These are phyloP conservation scores for Margaritifera margaritifera DNA, from an alignment of 2,888 invertebrate genomes.

Conservation along the genomic window DNA sequence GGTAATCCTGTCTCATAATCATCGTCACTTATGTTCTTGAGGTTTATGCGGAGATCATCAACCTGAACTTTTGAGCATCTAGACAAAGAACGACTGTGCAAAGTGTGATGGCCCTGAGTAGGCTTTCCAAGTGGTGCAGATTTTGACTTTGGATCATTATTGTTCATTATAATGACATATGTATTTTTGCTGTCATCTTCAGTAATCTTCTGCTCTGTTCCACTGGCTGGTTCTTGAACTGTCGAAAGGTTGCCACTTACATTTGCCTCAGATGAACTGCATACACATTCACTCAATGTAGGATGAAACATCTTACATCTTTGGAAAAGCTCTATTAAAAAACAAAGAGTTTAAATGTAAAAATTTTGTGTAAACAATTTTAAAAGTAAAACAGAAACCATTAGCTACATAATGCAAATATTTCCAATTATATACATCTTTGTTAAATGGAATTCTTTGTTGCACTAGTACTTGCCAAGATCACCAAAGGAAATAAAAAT, in stretches of 20 bases:
- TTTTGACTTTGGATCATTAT: constrained; percentile 31
- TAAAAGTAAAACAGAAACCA: neutral
- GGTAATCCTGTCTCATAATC: constrained; percentile 37
- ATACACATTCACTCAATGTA: constrained; percentile 5
- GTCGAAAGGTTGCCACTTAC: too few species aligned
- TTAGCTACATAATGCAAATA: too few species aligned
- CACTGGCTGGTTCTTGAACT: neutral
- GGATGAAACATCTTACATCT: neutral
- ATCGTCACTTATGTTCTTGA: constrained; percentile 48
- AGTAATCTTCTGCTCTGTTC: constrained; percentile 31
- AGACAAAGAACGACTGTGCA: constrained; percentile 3
- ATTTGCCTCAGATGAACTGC: constrained; percentile 1
- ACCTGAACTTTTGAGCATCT: neutral
- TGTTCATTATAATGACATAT: constrained; percentile 47
- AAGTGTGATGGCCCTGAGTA: constrained; percentile 1
- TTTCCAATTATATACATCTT: too few species aligned
- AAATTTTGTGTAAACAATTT: neutral
- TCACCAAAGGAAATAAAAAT: too few species aligned
- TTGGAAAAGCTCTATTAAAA: neutral
- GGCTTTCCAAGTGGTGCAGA: constrained; percentile 8
- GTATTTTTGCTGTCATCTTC: constrained; percentile 43
- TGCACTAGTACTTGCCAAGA: too few species aligned
- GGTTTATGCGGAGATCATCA: constrained; percentile 47
- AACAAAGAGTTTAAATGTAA: neutral
- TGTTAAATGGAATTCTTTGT: too few species aligned